phyloP scores from a whole-genome alignment of 2,888 invertebrate genomes.

The Eurytoma californica region DNA sequence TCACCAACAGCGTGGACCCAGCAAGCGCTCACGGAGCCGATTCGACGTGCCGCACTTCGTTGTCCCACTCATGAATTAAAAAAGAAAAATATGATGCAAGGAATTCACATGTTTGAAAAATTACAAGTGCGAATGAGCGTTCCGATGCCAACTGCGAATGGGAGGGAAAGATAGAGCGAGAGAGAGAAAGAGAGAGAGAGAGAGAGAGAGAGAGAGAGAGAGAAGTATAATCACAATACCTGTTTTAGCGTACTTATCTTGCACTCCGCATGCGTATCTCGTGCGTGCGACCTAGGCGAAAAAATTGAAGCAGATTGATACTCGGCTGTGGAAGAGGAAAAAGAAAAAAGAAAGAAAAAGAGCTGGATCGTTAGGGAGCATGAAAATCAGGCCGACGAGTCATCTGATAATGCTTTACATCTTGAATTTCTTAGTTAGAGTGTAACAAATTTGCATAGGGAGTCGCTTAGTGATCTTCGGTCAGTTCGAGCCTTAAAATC shows the following conservation, averaged over 20 bases:
- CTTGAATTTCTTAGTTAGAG: constrained; percentile 66
- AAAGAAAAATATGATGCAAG: constrained; percentile 1
- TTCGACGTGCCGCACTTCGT: constrained; percentile 56
- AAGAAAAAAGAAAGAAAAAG: not conserved
- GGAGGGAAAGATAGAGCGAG: not conserved
- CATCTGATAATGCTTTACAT: constrained; percentile 59
- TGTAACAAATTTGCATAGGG: constrained; percentile 65
- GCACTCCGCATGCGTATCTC: constrained; percentile 25
- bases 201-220: constrained; percentile 6
- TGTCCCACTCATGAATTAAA: constrained; percentile 51
- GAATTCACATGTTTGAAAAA: not conserved
- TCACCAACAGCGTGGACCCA: constrained; percentile 15
- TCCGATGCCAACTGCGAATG: constrained; percentile 28
- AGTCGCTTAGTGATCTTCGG: constrained; percentile 63
- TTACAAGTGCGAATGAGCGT: not conserved
- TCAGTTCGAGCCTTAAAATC: constrained; percentile 67
- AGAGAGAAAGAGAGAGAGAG: not conserved
- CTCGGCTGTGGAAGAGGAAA: not conserved
- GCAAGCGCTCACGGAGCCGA: constrained; percentile 19
- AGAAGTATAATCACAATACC: constrained; percentile 24
- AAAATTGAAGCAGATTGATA: not conserved
- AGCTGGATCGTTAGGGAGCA: not conserved
- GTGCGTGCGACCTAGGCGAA: constrained; percentile 27
- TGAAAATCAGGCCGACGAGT: constrained; percentile 36
- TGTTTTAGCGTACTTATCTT: constrained; percentile 39